Evolutionary conservation across 2,888 invertebrate species (phyloP).

Genomic region (Achlya flavicornis): DNA sequence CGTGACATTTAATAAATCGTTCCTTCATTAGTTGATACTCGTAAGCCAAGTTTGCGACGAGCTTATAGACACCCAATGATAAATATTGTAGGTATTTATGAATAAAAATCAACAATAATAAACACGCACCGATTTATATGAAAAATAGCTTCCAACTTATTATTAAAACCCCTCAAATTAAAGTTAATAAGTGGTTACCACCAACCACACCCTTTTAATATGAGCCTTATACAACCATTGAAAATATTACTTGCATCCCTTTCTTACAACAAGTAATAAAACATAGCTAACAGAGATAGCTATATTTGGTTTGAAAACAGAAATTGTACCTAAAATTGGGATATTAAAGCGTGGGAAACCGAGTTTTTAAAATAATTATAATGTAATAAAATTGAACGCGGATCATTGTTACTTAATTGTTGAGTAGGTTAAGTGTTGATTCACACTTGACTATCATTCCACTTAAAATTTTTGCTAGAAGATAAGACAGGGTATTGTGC

Average conservation of each 20-base stretch:
- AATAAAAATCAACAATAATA: constrained; percentile 32
- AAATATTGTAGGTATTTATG: constrained; percentile 5
- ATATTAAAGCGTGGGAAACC: constrained; percentile 62
- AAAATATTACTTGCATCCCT: constrained; percentile 59
- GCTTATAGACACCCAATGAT: background rate
- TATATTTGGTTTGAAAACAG: constrained; percentile 34
- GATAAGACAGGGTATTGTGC: no score
- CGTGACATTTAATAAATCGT: no score
- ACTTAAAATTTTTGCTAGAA: background rate
- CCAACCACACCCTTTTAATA: constrained; percentile 71
- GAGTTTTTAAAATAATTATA: constrained; percentile 21
- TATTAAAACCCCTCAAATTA: constrained; percentile 69
- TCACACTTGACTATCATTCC: background rate
- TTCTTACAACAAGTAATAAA: constrained; percentile 30
- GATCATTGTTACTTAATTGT: background rate
- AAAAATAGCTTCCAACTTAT: constrained; percentile 64
- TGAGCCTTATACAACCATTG: constrained; percentile 53
- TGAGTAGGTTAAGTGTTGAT: background rate
- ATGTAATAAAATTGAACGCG: constrained; percentile 13
- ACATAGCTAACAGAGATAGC: constrained; percentile 44
- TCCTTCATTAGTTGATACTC: no score
- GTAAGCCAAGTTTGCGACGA: background rate
- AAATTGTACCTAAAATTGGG: constrained; percentile 42
- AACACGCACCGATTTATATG: constrained; percentile 42
- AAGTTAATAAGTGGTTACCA: constrained; percentile 72